Evolutionary conservation across 2,888 invertebrate species (phyloP).

Genomic region (Phorcus lineatus): DNA sequence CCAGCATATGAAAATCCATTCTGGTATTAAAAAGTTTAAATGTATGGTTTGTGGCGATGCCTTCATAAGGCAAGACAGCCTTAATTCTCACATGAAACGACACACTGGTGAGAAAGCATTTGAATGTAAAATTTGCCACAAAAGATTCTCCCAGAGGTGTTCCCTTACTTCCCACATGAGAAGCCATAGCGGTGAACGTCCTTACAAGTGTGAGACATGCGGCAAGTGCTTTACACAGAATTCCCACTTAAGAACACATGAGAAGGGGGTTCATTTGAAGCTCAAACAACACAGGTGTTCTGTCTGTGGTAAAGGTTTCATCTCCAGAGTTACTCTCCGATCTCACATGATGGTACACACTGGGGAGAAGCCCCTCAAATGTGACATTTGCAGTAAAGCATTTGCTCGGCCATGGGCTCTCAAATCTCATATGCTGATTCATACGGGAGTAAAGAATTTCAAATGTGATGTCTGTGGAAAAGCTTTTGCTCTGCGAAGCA

Average conservation of each 20-base stretch:
- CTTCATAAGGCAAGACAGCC: neutral
- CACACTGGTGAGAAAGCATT: neutral
- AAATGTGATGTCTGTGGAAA: neutral
- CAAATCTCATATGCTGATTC: neutral
- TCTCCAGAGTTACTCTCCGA: conserved; percentile 33
- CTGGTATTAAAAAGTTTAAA: neutral
- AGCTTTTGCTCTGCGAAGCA: conserved; percentile 29
- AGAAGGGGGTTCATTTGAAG: conserved; percentile 41
- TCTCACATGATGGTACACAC: conserved; percentile 40
- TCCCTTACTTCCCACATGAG: conserved; percentile 39
- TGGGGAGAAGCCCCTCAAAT: conserved; percentile 35
- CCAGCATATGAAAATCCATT: neutral
- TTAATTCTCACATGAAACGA: neutral
- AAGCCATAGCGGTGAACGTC: conserved; percentile 34
- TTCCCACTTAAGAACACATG: conserved; percentile 33
- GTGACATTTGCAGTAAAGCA: conserved; percentile 39
- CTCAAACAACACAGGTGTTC: conserved; percentile 41
- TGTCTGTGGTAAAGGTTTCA: conserved; percentile 42
- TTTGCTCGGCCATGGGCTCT: conserved; percentile 31
- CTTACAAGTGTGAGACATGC: conserved; percentile 41
- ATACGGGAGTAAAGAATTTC: neutral
- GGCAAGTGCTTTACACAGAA: conserved; percentile 36
- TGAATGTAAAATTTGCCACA: conserved; percentile 35
- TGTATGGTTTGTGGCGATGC: neutral
- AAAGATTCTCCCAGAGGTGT: conserved; percentile 41